These are phyloP conservation scores for Drosophila tripunctata DNA, from an alignment of 2,888 invertebrate genomes.

Conservation along the genomic window DNA sequence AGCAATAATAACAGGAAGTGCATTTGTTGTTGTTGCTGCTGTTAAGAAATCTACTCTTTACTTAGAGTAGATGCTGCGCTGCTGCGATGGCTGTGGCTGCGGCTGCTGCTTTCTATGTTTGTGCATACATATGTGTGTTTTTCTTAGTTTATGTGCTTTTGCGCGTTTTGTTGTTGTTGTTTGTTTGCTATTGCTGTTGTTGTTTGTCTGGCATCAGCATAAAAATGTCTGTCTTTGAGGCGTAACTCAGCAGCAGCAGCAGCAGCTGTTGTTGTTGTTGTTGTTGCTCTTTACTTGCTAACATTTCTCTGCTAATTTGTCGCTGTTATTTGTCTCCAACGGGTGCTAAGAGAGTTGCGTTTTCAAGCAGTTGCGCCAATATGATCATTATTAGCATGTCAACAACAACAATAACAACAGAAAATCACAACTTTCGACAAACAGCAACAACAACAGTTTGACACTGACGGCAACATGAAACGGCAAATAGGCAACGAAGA, in stretches of 20 bases:
- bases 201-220: constrained; percentile 73
- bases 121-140: constrained; percentile 65
- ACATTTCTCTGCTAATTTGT: constrained; percentile 61
- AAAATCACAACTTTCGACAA: constrained; percentile 75
- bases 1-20: constrained; percentile 75
- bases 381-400: constrained; percentile 76
- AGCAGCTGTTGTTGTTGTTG: constrained; percentile 28
- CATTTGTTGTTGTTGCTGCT: constrained; percentile 71
- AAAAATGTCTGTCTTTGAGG: constrained; percentile 59
- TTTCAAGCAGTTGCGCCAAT: constrained; percentile 61
- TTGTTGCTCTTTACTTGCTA: background rate
- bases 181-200: constrained; percentile 62
- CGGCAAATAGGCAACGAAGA: constrained; percentile 14
- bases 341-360: constrained; percentile 65
- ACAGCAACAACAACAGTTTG: constrained; percentile 21
- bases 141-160: constrained; percentile 70
- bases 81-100: constrained; percentile 11
- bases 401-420: constrained; percentile 42
- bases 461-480: constrained; percentile 64
- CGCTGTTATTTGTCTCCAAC: constrained; percentile 56
- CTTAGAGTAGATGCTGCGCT: constrained; percentile 32
- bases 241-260: constrained; percentile 48
- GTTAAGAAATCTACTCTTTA: constrained; percentile 74
- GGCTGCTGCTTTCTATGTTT: constrained; percentile 22
- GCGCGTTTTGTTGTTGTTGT: constrained; percentile 61